Evolutionary conservation across 2,888 invertebrate species (phyloP).

Genomic region (Beris morrisii): DNA sequence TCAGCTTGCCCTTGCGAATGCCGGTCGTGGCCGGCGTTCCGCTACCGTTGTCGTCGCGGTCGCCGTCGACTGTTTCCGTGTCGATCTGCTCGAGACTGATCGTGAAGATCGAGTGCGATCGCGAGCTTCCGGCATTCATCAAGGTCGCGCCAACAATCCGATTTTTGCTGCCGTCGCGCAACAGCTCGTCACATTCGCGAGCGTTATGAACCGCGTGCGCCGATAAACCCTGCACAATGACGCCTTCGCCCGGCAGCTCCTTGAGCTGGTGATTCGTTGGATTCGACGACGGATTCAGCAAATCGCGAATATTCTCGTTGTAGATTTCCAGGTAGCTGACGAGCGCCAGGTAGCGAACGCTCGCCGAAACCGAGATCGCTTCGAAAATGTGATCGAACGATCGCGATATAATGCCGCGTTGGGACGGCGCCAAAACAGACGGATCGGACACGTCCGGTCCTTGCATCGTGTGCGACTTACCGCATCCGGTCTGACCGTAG

Average conservation of each 20-base stretch:
- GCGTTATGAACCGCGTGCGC: constrained; percentile 78
- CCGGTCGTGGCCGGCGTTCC: constrained; percentile 49
- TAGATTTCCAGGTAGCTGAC: constrained; percentile 84
- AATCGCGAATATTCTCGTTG: constrained; percentile 90
- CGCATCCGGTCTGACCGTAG: constrained; percentile 91
- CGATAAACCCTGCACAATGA: constrained; percentile 63
- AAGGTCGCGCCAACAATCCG: constrained; percentile 81
- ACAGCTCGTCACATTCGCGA: constrained; percentile 72
- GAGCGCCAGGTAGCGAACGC: constrained; percentile 64
- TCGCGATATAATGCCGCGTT: constrained; percentile 69
- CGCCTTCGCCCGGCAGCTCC: constrained; percentile 59
- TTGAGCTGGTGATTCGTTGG: constrained; percentile 55
- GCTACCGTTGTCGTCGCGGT: constrained; percentile 32
- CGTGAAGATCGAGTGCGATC: constrained; percentile 87
- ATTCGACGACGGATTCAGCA: constrained; percentile 69
- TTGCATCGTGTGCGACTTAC: constrained; percentile 90
- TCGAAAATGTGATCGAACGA: constrained; percentile 90
- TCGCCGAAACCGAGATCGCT: constrained; percentile 73
- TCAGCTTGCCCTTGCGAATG: constrained; percentile 73
- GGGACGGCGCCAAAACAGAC: constrained; percentile 21
- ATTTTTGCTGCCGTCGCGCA: constrained; percentile 77
- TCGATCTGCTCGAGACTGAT: constrained; percentile 81
- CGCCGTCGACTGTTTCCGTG: constrained; percentile 44
- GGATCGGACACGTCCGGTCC: constrained; percentile 54
- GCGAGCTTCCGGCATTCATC: constrained; percentile 85